phyloP scores from a whole-genome alignment of 2,888 invertebrate genomes.

The Pristionchus entomophagus region DNA sequence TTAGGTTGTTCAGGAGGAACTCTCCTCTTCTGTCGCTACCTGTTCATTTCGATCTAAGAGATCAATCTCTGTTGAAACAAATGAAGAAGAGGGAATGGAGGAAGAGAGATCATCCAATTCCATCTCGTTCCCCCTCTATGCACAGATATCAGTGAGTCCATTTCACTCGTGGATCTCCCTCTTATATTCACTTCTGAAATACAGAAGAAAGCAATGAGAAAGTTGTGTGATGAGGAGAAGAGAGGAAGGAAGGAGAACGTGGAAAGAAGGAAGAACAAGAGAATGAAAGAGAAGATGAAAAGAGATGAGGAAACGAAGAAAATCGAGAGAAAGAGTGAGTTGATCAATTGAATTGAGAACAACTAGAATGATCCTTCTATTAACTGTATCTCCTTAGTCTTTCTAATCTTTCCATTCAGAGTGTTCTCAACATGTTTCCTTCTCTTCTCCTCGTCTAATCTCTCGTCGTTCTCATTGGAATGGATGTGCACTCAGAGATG shows the following conservation, averaged over 20 bases:
- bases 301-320: background rate
- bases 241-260: background rate
- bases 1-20: background rate
- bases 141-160: conserved; percentile 35
- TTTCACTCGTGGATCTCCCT: background rate
- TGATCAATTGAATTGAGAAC: background rate
- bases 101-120: background rate
- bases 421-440: background rate
- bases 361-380: background rate
- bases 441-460: conserved; percentile 2
- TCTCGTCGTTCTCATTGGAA: background rate
- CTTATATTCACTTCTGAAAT: background rate
- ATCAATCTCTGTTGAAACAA: background rate
- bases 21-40: background rate
- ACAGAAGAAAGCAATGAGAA: conserved; percentile 33
- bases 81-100: background rate
- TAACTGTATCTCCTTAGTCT: background rate
- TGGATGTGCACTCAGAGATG: conserved; percentile 44
- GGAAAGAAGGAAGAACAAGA: background rate
- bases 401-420: background rate
- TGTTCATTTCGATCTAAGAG: background rate
- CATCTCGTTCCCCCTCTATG: conserved; percentile 36
- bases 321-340: background rate
- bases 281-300: background rate
- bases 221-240: conserved; percentile 3